These are phyloP conservation scores for Drosophila ogumai DNA, from an alignment of 1,140 invertebrate genomes.

Conservation along the genomic window DNA sequence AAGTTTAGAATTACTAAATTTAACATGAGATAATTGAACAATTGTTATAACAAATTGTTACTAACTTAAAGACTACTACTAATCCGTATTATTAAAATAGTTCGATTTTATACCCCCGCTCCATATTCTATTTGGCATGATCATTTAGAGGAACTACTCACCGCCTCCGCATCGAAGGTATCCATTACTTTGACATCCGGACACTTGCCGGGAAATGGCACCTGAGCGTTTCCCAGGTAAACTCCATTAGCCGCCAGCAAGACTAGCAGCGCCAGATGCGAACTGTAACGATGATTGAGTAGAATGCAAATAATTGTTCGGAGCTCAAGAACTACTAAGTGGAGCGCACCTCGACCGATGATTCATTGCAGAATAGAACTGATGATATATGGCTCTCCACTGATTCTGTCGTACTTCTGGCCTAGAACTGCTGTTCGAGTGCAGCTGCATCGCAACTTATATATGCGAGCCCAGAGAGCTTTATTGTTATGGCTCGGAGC, in stretches of 20 bases:
- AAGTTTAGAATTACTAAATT: neutral
- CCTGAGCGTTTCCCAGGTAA: constrained; percentile 85
- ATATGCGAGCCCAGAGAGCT: constrained; percentile 56
- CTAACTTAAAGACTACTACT: neutral
- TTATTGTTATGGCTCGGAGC: constrained; percentile 32
- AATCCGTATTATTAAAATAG: neutral
- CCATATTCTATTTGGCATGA: neutral
- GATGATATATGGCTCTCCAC: neutral
- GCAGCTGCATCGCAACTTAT: constrained; percentile 59
- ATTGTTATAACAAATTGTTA: neutral
- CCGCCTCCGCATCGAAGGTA: constrained; percentile 87
- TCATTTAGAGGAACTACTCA: constrained; percentile 76
- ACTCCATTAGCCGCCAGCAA: constrained; percentile 30
- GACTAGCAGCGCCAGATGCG: constrained; percentile 37
- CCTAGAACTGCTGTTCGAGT: constrained; percentile 49
- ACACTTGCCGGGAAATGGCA: constrained; percentile 88
- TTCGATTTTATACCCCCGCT: neutral
- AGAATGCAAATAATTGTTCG: neutral
- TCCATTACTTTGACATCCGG: constrained; percentile 87
- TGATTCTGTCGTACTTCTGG: constrained; percentile 25
- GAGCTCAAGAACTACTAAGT: neutral
- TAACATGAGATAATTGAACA: neutral
- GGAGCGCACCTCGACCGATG: constrained; percentile 19
- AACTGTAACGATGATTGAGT: constrained; percentile 25
- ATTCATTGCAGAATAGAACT: constrained; percentile 21